Conservation (phyloP, 2,888 invertebrate species). For the Agapetus fuscipes region DNA sequence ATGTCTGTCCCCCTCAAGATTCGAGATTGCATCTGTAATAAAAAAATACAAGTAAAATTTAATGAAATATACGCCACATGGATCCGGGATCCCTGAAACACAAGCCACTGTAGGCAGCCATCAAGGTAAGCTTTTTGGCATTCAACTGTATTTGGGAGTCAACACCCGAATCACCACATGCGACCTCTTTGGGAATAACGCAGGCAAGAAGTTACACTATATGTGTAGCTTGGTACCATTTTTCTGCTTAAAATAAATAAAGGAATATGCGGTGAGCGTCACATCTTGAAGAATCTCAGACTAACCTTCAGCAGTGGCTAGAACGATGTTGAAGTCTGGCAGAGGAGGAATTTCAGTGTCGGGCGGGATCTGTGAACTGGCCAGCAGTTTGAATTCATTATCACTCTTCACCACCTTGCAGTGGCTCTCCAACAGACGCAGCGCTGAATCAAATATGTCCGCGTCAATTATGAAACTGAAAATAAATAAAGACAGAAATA, state of each 20-base stretch:
- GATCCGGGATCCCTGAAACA: too few species aligned
- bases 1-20: too few species aligned
- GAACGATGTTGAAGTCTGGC: constrained; percentile 23
- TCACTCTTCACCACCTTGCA: constrained; percentile 35
- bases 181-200: neutral
- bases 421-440: constrained; percentile 33
- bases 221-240: neutral
- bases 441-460: constrained; percentile 31
- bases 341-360: constrained; percentile 36
- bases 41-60: too few species aligned
- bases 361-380: constrained; percentile 30
- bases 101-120: too few species aligned
- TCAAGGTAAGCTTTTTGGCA: too few species aligned
- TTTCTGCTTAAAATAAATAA: neutral
- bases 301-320: constrained; percentile 3
- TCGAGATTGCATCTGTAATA: too few species aligned
- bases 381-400: constrained; percentile 30
- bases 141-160: too few species aligned
- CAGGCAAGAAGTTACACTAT: neutral
- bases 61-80: too few species aligned
- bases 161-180: too few species aligned
- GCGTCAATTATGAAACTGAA: constrained; percentile 36
- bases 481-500: constrained; percentile 7
- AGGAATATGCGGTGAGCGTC: neutral
- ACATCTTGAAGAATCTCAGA: constrained; percentile 2